Percentiles rank a stretch among this genome's conserved stretches.
Conservation (phyloP, 2,113 vertebrate genomes). For the Anguilla rostrata region DNA sequence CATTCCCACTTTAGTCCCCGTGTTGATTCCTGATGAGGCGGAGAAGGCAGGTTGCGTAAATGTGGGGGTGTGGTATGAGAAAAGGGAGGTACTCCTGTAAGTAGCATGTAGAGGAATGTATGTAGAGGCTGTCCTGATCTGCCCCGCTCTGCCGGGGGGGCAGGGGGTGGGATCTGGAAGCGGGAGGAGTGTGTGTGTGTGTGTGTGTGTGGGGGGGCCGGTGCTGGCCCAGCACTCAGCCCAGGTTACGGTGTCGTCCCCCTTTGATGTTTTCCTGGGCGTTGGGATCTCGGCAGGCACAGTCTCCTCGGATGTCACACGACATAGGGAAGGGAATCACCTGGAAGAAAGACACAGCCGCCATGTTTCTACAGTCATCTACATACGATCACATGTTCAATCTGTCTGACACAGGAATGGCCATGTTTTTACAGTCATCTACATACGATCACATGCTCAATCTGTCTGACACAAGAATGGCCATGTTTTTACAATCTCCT, state of each 20-base stretch:
- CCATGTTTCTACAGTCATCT: neutral
- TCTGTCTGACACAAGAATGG: no score
- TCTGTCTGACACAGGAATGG: no score
- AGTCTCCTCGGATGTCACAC: conserved; percentile 88
- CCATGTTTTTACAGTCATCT: neutral
- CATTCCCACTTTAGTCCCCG: conserved; percentile 46
- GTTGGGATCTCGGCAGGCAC: conserved; percentile 89
- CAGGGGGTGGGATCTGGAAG: conserved; percentile 52
- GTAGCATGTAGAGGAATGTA: conserved; percentile 78
- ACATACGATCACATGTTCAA: neutral
- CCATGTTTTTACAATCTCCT: neutral
- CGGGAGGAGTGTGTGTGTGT: no score
- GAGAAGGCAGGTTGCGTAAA: conserved; percentile 58
- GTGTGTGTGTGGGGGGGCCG: no score
- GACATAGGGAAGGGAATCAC: conserved; percentile 95
- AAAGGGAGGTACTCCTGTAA: conserved; percentile 77
- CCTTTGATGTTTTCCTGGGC: conserved; percentile 85
- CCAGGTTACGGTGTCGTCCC: conserved; percentile 75
- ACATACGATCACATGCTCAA: neutral
- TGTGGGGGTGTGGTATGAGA: conserved; percentile 71
- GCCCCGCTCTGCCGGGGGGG: conserved; percentile 45
- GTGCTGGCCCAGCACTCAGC: conserved; percentile 58
- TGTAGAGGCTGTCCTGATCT: conserved; percentile 61
- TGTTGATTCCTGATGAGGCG: conserved; percentile 55
- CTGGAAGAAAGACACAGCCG: conserved; percentile 59